Conservation (phyloP, 2,888 invertebrate species). For the Mythimna ferrago region DNA sequence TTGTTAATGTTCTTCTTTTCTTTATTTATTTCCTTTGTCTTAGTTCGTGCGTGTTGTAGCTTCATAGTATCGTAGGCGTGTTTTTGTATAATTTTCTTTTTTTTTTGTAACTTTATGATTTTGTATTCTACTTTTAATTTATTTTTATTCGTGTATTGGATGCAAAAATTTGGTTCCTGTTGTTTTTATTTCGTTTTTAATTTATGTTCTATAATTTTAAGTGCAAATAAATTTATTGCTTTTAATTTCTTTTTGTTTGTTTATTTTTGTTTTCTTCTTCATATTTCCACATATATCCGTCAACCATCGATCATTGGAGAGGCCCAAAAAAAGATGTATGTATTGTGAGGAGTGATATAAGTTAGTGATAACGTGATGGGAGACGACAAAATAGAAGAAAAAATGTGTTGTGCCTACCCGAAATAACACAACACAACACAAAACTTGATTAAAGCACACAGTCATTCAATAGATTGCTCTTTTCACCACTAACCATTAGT, state of each 20-base stretch:
- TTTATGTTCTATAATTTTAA: constrained; percentile 84
- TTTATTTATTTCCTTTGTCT: constrained; percentile 76
- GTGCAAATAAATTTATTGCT: constrained; percentile 90
- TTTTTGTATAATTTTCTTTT: constrained; percentile 77
- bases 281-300: neutral
- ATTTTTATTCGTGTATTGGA: constrained; percentile 68
- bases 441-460: too few relatives aligned
- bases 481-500: too few relatives aligned
- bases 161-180: constrained; percentile 84
- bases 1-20: constrained; percentile 85
- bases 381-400: too few relatives aligned
- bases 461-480: too few relatives aligned
- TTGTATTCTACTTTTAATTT: constrained; percentile 69
- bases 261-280: constrained; percentile 63
- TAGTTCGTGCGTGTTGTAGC: constrained; percentile 81
- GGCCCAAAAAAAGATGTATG: too few relatives aligned
- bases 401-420: too few relatives aligned
- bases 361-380: too few relatives aligned
- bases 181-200: constrained; percentile 91
- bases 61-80: constrained; percentile 66
- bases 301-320: neutral
- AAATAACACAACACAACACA: too few relatives aligned
- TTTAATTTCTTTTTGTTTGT: constrained; percentile 78
- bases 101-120: constrained; percentile 67
- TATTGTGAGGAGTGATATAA: too few relatives aligned